phyloP scores from a whole-genome alignment of 2,113 vertebrate species.

The Toxotes chatareus region DNA sequence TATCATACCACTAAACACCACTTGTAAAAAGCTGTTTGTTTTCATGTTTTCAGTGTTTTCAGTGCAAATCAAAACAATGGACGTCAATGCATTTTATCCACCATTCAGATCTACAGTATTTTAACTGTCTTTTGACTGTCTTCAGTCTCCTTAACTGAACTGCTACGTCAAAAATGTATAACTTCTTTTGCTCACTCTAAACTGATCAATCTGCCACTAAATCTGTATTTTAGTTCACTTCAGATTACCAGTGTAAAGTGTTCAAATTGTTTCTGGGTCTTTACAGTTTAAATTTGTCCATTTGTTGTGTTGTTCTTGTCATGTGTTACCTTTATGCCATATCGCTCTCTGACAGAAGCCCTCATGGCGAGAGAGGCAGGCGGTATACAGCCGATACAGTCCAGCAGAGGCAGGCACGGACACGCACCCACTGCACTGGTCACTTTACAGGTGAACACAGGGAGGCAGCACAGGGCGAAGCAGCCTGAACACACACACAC shows the following conservation, averaged over 20 bases:
- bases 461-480: conserved; percentile 83
- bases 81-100: not conserved
- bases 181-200: no score
- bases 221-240: no score
- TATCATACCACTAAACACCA: not conserved
- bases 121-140: no score
- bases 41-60: not conserved
- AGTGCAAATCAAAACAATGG: not conserved
- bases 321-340: conserved; percentile 75
- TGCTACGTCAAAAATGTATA: no score
- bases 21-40: no score
- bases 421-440: conserved; percentile 71
- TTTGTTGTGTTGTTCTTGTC: not conserved
- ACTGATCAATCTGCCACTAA: no score
- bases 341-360: conserved; percentile 79
- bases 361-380: conserved; percentile 82
- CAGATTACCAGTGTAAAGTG: no score
- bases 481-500: conserved; percentile 71
- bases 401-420: conserved; percentile 79
- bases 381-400: conserved; percentile 77
- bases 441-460: conserved; percentile 82
- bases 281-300: no score
- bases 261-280: no score
- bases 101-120: no score
- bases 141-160: no score